Conservation (phyloP, 2,113 vertebrate genomes). For the Rhinolophus sinicus region DNA sequence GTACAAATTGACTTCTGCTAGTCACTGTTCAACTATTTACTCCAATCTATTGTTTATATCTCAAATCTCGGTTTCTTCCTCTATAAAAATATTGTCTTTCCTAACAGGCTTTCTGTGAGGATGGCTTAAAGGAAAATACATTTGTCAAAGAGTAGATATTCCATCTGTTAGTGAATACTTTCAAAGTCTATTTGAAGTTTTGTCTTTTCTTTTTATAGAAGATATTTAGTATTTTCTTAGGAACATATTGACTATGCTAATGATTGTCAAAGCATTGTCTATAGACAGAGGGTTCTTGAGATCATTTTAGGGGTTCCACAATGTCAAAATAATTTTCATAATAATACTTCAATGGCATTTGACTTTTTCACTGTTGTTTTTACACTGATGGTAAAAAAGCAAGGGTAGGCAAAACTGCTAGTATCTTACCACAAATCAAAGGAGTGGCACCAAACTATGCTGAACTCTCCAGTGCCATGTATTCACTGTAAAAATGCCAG, state of each 20-base stretch:
- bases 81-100: neutral
- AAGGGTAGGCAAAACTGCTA: neutral
- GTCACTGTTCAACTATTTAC: neutral
- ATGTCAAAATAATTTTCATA: neutral
- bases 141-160: neutral
- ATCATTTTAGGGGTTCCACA: neutral
- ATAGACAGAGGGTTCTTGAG: neutral
- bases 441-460: neutral
- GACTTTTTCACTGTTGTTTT: neutral
- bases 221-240: neutral
- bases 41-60: neutral
- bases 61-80: neutral
- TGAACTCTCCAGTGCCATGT: neutral
- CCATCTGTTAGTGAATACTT: neutral
- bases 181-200: slow-evolving; percentile 20
- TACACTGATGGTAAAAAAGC: neutral
- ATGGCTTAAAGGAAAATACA: slow-evolving; percentile 14
- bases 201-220: neutral
- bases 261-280: slow-evolving; percentile 3
- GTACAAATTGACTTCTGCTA: slow-evolving; percentile 5
- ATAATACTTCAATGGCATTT: neutral
- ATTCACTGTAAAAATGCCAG: slow-evolving; percentile 12
- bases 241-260: neutral
- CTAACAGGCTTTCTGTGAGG: neutral
- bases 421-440: slow-evolving; percentile 17